Percentiles rank a stretch among this genome's conserved stretches.
Evolutionary conservation across 2,797 vertebrate species (phyloP).

Genomic region (Sebastes hubbsi): DNA sequence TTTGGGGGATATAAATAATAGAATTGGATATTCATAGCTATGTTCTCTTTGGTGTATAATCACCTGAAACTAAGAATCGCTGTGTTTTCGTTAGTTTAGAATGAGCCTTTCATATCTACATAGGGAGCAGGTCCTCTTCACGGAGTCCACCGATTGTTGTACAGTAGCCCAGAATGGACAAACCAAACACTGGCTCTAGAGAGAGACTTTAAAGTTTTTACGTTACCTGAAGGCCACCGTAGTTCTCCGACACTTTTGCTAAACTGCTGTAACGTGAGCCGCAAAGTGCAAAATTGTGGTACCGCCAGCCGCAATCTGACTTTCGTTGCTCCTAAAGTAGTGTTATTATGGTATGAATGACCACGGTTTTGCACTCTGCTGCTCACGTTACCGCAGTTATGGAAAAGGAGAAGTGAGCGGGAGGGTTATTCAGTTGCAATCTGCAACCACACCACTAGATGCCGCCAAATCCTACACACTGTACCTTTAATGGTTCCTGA

Average conservation of each 20-base stretch:
- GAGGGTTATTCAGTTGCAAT: too few species aligned
- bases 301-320: not conserved
- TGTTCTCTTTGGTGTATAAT: not conserved
- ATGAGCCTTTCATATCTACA: not conserved
- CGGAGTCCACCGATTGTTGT: too few species aligned
- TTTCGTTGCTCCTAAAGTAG: not conserved
- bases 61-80: not conserved
- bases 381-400: not conserved
- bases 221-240: not conserved
- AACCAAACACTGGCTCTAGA: too few species aligned
- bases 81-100: rapidly evolving
- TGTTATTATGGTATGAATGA: not conserved
- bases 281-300: not conserved
- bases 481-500: not conserved
- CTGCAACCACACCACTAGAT: too few species aligned
- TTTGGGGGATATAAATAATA: not conserved
- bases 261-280: not conserved
- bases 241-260: not conserved
- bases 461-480: not conserved
- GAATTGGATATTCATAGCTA: not conserved
- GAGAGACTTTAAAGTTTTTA: too few species aligned
- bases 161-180: too few species aligned
- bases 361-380: not conserved
- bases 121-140: not conserved
- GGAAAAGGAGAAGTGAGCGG: too few species aligned